phyloP scores from a whole-genome alignment of 2,797 vertebrate species.

The Ctenopoma multispine region DNA sequence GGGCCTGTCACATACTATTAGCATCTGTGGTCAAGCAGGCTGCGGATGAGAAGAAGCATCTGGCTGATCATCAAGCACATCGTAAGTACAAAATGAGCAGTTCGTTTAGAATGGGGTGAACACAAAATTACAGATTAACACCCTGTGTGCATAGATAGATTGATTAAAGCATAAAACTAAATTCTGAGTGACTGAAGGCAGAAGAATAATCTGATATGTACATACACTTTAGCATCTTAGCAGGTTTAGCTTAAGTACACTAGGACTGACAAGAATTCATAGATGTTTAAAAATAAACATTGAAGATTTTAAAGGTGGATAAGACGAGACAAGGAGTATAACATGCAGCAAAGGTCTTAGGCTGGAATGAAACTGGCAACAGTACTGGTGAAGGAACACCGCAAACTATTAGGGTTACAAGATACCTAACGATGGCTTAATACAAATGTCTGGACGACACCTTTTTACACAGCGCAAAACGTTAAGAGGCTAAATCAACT shows the following conservation, averaged over 20 bases:
- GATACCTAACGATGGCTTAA: slow-evolving; percentile 1
- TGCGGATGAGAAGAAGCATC: slow-evolving; percentile 70
- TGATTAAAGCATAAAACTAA: slow-evolving; percentile 16
- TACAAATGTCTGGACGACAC: not conserved
- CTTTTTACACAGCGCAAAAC: too few species aligned
- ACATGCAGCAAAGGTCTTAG: not conserved
- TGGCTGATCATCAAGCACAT: slow-evolving; percentile 67
- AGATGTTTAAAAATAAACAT: not conserved
- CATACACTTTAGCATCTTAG: not conserved
- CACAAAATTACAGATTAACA: slow-evolving; percentile 39
- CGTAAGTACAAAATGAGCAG: slow-evolving; percentile 59
- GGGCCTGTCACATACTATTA: slow-evolving; percentile 75
- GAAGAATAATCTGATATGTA: not conserved
- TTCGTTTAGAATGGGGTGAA: slow-evolving; percentile 48
- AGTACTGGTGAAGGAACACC: not conserved
- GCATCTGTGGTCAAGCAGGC: slow-evolving; percentile 71
- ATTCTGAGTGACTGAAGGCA: not conserved
- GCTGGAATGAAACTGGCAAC: not conserved
- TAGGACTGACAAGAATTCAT: not conserved
- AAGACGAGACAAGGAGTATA: not conserved
- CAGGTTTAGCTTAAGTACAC: not conserved
- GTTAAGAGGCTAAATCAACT: not conserved
- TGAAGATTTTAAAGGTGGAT: not conserved
- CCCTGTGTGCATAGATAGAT: slow-evolving; percentile 19
- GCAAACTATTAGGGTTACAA: not conserved